These are phyloP conservation scores for Adrianichthys oophorus DNA, from an alignment of 2,797 vertebrate species.

Conservation along the genomic window DNA sequence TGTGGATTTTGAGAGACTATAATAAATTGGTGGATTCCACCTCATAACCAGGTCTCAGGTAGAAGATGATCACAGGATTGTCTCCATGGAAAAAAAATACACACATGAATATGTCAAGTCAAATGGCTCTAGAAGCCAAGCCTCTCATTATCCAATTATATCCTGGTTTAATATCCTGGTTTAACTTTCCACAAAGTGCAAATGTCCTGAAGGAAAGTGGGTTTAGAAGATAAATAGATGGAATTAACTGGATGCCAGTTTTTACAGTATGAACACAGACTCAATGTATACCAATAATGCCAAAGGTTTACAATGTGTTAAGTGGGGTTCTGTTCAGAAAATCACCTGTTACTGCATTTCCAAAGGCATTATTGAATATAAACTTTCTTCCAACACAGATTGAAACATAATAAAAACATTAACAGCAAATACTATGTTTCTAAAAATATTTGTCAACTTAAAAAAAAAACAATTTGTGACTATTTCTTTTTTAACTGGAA, in stretches of 20 bases:
- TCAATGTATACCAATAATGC: no score
- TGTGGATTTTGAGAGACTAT: constrained; percentile 1
- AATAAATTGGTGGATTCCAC: background rate
- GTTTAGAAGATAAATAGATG: no score
- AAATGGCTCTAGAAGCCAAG: background rate
- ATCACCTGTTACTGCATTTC: no score
- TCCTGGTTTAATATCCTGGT: background rate
- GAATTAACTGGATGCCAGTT: no score
- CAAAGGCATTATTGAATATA: no score
- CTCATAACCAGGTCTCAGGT: no score
- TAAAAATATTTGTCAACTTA: background rate
- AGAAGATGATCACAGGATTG: background rate
- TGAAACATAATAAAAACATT: background rate
- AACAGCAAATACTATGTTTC: background rate
- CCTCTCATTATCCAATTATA: background rate
- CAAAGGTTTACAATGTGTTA: no score
- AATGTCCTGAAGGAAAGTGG: no score
- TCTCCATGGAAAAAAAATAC: background rate
- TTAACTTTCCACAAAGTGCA: no score
- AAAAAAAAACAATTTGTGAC: background rate
- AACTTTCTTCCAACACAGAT: no score
- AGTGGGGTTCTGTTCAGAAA: no score
- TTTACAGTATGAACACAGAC: no score
- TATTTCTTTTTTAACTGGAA: constrained; percentile 5
- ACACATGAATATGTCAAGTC: background rate